phyloP scores from a whole-genome alignment of 2,888 invertebrate genomes.

The Schizaphis graminum region DNA sequence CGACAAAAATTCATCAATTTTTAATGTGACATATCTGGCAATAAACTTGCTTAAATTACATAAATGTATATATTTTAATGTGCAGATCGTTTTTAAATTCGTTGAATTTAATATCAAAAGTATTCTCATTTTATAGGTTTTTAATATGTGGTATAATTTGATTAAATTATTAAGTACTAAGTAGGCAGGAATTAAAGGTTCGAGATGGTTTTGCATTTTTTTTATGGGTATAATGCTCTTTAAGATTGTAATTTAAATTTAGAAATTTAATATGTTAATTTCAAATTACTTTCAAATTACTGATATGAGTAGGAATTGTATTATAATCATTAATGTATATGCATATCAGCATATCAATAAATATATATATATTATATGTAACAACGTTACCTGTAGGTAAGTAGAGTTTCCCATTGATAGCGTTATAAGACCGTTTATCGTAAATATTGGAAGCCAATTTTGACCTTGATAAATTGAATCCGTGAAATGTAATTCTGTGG shows the following conservation, averaged over 20 bases:
- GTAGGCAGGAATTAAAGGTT: not conserved
- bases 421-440: not conserved
- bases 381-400: not conserved
- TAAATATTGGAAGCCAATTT: not conserved
- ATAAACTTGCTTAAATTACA: not conserved
- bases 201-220: not conserved
- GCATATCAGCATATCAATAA: not conserved
- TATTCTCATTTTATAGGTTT: not conserved
- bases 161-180: not conserved
- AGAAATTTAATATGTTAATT: not conserved
- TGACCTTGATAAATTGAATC: conserved; percentile 13
- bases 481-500: not conserved
- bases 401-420: not conserved
- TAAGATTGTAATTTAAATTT: not conserved
- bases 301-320: not conserved
- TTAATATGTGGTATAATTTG: not conserved
- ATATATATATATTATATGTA: not conserved
- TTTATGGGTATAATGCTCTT: not conserved
- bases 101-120: not conserved
- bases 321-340: not conserved
- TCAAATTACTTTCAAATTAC: not conserved
- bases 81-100: not conserved
- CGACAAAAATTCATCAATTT: not conserved
- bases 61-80: not conserved
- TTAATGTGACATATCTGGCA: not conserved